Evolutionary conservation across 2,113 vertebrate genomes (phyloP).

Genomic region (Gopherus evgoodei): DNA sequence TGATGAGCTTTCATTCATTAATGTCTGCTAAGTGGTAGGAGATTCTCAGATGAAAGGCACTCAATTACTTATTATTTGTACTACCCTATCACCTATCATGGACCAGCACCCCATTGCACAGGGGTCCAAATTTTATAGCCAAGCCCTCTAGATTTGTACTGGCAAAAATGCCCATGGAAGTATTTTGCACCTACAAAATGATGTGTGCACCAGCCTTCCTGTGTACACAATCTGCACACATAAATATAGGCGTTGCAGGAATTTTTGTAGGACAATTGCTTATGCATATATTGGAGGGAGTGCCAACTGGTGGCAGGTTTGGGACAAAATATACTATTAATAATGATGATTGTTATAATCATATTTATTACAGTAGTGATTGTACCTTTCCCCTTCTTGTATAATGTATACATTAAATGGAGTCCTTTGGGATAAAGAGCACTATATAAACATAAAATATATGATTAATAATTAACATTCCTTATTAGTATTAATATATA

Average conservation of each 20-base stretch:
- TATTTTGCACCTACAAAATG: not conserved
- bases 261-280: not conserved
- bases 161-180: not conserved
- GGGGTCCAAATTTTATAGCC: not conserved
- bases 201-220: not conserved
- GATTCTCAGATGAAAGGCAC: not conserved
- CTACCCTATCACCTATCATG: not conserved
- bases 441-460: not conserved
- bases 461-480: not conserved
- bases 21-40: not conserved
- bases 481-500: not conserved
- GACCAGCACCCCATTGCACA: not conserved
- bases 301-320: not conserved
- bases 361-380: not conserved
- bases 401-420: rapidly evolving
- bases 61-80: not conserved
- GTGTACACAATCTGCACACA: not conserved
- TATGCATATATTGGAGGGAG: not conserved
- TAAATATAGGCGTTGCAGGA: not conserved
- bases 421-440: not conserved
- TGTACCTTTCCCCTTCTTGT: not conserved
- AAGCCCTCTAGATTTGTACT: not conserved
- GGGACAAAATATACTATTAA: not conserved
- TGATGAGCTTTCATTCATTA: not conserved
- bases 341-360: not conserved